phyloP scores from a whole-genome alignment of 2,797 vertebrate species.

The Pantherophis alleghaniensis region DNA sequence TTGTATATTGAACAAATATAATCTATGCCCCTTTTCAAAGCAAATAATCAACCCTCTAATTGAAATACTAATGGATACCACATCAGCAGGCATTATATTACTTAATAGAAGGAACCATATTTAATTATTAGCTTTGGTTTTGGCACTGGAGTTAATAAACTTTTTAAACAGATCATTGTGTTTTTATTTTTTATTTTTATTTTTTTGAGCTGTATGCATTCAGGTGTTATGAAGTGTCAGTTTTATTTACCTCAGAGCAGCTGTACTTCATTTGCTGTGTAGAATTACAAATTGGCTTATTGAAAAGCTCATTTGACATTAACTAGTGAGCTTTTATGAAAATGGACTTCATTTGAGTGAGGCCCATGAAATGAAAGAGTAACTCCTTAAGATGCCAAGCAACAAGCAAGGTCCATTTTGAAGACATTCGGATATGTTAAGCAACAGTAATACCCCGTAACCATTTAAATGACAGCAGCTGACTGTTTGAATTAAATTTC shows the following conservation, averaged over 20 bases:
- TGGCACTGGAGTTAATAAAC: constrained; percentile 61
- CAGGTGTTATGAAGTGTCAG: constrained; percentile 60
- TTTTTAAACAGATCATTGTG: constrained; percentile 54
- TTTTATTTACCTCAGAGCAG: constrained; percentile 73
- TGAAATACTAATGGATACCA: background rate
- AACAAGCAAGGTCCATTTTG: constrained; percentile 76
- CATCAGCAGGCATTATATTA: background rate
- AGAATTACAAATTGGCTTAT: constrained; percentile 72
- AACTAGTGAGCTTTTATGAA: constrained; percentile 70
- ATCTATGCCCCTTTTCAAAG: background rate
- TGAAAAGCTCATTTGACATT: constrained; percentile 74
- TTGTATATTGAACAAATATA: background rate
- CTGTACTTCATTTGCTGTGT: constrained; percentile 73
- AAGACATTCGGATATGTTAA: constrained; percentile 69
- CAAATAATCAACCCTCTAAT: background rate
- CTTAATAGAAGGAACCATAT: constrained; percentile 40
- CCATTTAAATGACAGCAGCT: constrained; percentile 74
- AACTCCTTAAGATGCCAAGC: constrained; percentile 75
- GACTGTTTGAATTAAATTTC: constrained; percentile 79
- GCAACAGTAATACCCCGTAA: constrained; percentile 67
- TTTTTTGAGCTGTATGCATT: constrained; percentile 60
- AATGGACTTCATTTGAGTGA: constrained; percentile 65
- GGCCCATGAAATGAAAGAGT: constrained; percentile 67
- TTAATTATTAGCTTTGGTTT: constrained; percentile 63
- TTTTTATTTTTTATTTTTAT: constrained; percentile 23